Evolutionary conservation across 1,140 invertebrate genomes (phyloP), one percentile per base, ranked within the genome.

Genomic region (Ceratosolen fusciceps): DNA sequence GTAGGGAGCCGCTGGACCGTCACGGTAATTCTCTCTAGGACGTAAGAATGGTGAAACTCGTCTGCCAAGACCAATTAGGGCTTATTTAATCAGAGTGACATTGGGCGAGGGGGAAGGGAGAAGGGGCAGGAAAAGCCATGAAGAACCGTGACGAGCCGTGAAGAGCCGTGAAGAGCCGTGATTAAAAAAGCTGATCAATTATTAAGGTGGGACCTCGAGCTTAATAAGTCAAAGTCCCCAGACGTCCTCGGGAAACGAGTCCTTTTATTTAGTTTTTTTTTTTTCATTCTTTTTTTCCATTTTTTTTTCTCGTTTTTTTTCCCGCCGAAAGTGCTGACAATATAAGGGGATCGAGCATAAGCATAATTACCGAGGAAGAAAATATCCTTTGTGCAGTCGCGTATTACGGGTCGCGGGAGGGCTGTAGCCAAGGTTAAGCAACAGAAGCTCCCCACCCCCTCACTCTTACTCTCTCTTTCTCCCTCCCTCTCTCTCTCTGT

Each of bases 141-240:
- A 74, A 75, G 73, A 80, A 54, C 31, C n/a, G 73, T 62, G 79
- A 80, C n/a, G 58, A 5, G 29, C 5, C 39, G 60, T 2, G 14
- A 47, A 71, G 60, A 80, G 3, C 62, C 29, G 54, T 39, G 26
- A 74, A 75, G 73, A 80, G 65, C 31, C n/a, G 73, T 62, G 79
- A 80, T 80, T 80, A 80, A 75, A 80, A 80, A 80, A 76, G 65
- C 56, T 29, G 73, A 80, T 80, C 62, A 74, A 80, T 80, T 80
- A 75, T 80, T 80, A 80, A 80, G 37, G 62, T 49, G 58, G 62
- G 60, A 74, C 74, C 52, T 24, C 34, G 4, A 54, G 49, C 72
- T 74, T 72, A 65, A 68, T 68, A 74, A 79, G 77, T 79, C 71
- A 43, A 16, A 73, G 47, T n/a, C 43, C 54, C 34, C 37, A 29